These are phyloP conservation scores for Platichthys stellatus DNA, from an alignment of 2,113 vertebrate genomes.

Conservation along the genomic window DNA sequence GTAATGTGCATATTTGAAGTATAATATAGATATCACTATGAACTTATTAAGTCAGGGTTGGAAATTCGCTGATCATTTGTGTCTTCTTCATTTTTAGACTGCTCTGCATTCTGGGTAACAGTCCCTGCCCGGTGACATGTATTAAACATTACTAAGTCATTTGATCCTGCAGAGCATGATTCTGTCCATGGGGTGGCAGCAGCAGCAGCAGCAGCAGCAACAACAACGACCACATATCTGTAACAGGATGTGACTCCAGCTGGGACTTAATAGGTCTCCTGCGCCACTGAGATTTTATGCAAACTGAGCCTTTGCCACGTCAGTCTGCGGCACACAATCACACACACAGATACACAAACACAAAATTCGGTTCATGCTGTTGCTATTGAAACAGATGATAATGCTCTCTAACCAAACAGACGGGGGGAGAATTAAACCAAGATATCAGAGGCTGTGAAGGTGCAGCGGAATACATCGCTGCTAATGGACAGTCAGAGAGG, in stretches of 20 bases:
- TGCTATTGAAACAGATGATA: neutral
- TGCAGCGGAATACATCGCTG: neutral
- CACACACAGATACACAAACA: neutral
- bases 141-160: neutral
- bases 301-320: conserved; percentile 56
- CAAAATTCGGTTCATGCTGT: neutral
- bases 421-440: neutral
- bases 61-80: neutral
- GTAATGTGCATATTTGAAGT: no score
- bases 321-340: conserved; percentile 25
- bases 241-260: conserved; percentile 59
- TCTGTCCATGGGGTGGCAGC: conserved; percentile 68
- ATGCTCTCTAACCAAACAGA: neutral
- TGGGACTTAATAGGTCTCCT: conserved; percentile 45
- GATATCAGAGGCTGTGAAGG: neutral
- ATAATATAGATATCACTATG: no score
- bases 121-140: neutral
- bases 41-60: no score
- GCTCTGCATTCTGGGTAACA: neutral
- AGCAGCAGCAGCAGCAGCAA: conserved; percentile 54
- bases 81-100: no score
- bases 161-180: conserved; percentile 19
- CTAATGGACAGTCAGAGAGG: neutral
- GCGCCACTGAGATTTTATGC: conserved; percentile 57
- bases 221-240: neutral